Percentiles rank a stretch among this genome's conserved stretches.
phyloP scores from a whole-genome alignment of 2,113 vertebrate species.

The Calidris pygmaea region DNA sequence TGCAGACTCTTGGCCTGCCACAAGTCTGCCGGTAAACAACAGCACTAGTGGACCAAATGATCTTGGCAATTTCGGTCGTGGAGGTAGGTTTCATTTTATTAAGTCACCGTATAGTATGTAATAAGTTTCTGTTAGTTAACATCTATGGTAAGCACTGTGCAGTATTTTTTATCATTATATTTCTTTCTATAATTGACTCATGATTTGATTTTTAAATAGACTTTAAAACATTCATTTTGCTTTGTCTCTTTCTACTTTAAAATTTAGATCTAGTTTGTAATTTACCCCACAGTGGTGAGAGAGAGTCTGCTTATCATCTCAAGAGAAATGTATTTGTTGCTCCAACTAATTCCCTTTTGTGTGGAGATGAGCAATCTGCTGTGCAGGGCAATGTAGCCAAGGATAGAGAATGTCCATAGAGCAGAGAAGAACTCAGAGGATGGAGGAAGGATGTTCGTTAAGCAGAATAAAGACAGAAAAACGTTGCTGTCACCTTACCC shows the following conservation, averaged over 20 bases:
- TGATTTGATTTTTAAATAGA: background rate
- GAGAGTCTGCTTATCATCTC: background rate
- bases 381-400: background rate
- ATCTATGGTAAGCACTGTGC: background rate
- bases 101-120: rapidly evolving
- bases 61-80: conserved; percentile 92
- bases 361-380: background rate
- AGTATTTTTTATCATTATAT: background rate
- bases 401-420: background rate
- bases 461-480: background rate
- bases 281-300: background rate
- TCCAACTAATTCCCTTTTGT: background rate
- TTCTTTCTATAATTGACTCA: background rate
- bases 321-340: background rate
- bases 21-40: conserved; percentile 94
- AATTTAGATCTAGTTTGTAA: background rate
- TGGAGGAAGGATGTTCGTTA: background rate
- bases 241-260: background rate
- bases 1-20: conserved; percentile 97
- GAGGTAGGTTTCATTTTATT: conserved; percentile 77
- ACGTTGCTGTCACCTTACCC: background rate
- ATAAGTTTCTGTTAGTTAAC: background rate
- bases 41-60: conserved; percentile 90
- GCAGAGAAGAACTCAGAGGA: background rate
- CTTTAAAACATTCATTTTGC: background rate